Evolutionary conservation across 2,888 invertebrate genomes (phyloP).

Genomic region (Andrena flavipes): DNA sequence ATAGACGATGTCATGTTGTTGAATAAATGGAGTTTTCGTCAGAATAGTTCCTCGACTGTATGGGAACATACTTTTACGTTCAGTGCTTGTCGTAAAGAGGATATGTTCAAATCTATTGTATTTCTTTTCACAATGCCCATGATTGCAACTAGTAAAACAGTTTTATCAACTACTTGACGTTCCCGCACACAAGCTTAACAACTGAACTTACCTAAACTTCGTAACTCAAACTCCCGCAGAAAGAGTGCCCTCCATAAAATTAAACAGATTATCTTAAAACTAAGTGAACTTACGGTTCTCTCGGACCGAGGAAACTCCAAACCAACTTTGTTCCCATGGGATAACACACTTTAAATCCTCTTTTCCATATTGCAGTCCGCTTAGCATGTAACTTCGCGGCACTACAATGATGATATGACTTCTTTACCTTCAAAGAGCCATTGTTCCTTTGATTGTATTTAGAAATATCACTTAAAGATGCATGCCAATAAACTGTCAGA

Average conservation of each 20-base stretch:
- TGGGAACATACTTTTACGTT: too few species aligned
- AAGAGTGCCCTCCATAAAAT: background rate
- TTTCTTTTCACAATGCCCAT: too few species aligned
- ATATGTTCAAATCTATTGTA: too few species aligned
- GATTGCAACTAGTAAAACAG: too few species aligned
- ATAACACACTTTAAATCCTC: background rate
- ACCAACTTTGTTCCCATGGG: background rate
- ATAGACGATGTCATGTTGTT: too few species aligned
- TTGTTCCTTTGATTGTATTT: background rate
- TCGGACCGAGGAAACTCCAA: too few species aligned
- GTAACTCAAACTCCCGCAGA: background rate
- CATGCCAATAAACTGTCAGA: background rate
- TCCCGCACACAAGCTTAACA: background rate
- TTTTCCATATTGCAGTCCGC: background rate
- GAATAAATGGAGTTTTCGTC: too few species aligned
- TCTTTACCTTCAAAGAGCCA: background rate
- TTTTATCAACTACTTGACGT: background rate
- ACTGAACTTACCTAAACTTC: background rate
- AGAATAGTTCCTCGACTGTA: too few species aligned
- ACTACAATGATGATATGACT: background rate
- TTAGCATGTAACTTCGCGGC: background rate
- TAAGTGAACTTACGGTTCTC: background rate
- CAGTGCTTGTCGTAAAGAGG: too few species aligned
- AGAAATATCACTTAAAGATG: background rate
- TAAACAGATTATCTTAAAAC: conserved; percentile 4